These are phyloP conservation scores for Chrysina gloriosa DNA, from an alignment of 2,888 invertebrate genomes.

Conservation along the genomic window DNA sequence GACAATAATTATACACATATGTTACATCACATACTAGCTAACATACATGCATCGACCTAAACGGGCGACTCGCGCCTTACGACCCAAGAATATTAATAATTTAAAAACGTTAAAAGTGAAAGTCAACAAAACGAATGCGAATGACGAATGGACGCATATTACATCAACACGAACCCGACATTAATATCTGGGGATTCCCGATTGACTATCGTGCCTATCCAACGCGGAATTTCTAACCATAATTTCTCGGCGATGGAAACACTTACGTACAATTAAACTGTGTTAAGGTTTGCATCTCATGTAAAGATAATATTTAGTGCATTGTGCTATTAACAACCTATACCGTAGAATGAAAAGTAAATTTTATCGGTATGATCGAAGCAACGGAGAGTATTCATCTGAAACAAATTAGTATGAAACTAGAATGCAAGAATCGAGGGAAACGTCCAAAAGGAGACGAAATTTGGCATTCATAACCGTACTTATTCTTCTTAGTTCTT, in stretches of 20 bases:
- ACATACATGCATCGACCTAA: not conserved
- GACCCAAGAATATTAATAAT: conserved; percentile 28
- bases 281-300: too few species aligned
- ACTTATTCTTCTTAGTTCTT: too few species aligned
- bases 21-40: not conserved
- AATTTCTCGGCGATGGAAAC: not conserved
- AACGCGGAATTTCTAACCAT: not conserved
- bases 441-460: too few species aligned
- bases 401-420: too few species aligned
- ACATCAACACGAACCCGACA: conserved; percentile 2
- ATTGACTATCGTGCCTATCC: conserved; percentile 4
- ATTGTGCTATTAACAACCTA: too few species aligned
- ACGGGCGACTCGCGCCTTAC: not conserved
- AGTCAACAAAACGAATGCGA: conserved; percentile 17
- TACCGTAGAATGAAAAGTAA: too few species aligned
- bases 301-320: too few species aligned
- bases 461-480: too few species aligned
- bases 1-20: not conserved
- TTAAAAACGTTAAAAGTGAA: conserved; percentile 28
- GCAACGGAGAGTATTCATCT: too few species aligned
- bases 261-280: not conserved
- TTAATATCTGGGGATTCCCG: conserved; percentile 34
- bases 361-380: too few species aligned
- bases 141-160: conserved; percentile 15
- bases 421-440: too few species aligned